These are phyloP conservation scores for Sapajus apella DNA, from an alignment of 2,113 vertebrate genomes.

Conservation along the genomic window DNA sequence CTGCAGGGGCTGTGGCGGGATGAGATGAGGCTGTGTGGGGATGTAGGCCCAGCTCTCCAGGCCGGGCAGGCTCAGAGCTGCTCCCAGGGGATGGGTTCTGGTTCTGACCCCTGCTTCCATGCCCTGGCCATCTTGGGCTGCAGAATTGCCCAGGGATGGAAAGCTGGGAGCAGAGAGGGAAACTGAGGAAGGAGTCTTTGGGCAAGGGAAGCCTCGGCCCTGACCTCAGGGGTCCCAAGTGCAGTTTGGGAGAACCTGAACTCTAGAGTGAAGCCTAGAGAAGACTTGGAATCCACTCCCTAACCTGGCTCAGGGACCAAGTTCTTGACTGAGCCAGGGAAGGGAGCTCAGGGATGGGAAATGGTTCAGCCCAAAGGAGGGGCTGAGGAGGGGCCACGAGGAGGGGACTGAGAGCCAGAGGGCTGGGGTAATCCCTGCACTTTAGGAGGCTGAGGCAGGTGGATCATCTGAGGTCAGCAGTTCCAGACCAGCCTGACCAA, in stretches of 20 bases:
- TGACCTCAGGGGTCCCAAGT: not conserved
- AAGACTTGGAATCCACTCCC: not conserved
- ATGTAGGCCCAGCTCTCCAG: not conserved
- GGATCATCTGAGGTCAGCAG: too few species aligned
- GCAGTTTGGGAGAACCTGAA: not conserved
- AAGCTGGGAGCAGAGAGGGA: not conserved
- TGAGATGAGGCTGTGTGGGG: not conserved
- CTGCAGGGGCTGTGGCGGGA: fast-evolving
- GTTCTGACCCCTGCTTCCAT: not conserved
- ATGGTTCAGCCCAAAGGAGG: not conserved
- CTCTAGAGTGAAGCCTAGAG: not conserved
- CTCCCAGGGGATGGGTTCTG: not conserved
- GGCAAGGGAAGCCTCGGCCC: too few species aligned
- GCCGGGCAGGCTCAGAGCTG: not conserved
- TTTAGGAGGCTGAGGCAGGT: too few species aligned
- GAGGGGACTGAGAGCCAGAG: not conserved
- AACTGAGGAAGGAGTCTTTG: not conserved
- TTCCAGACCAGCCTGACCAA: too few species aligned
- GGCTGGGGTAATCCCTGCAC: not conserved
- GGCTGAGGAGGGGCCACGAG: too few species aligned
- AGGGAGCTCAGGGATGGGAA: not conserved
- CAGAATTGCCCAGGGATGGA: not conserved
- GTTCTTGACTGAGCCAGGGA: not conserved
- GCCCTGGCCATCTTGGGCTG: not conserved
- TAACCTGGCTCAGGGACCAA: not conserved